Evolutionary conservation across 2,888 invertebrate species (phyloP).

Genomic region (Euproctis similis): DNA sequence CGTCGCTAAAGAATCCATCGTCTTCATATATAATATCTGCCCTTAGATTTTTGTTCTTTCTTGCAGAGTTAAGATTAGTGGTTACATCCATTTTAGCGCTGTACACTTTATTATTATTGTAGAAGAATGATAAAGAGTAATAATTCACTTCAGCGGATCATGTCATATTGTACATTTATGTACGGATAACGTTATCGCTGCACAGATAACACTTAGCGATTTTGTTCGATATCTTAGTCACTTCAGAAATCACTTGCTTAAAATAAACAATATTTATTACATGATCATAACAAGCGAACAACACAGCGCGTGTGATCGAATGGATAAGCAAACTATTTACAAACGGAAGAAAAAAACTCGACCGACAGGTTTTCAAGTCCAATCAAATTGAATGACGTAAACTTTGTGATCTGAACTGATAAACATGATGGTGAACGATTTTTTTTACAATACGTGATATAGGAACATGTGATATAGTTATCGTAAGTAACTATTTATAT

Average conservation of each 20-base stretch:
- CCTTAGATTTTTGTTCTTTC: slow-evolving; percentile 16
- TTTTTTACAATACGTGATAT: neutral
- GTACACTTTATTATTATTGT: slow-evolving; percentile 19
- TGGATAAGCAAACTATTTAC: slow-evolving; percentile 56
- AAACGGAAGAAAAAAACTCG: slow-evolving; percentile 56
- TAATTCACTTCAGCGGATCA: slow-evolving; percentile 35
- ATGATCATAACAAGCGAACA: slow-evolving; percentile 30
- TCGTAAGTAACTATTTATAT: neutral
- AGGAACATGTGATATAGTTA: neutral
- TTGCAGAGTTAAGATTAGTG: slow-evolving; percentile 18
- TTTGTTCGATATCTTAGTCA: slow-evolving; percentile 22
- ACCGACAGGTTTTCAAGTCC: slow-evolving; percentile 55
- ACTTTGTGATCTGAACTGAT: slow-evolving; percentile 36
- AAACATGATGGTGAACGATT: slow-evolving; percentile 30
- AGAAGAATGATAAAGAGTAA: slow-evolving; percentile 17
- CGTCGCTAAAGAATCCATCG: slow-evolving; percentile 58
- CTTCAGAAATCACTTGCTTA: slow-evolving; percentile 2
- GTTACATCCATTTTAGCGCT: slow-evolving; percentile 34
- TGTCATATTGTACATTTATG: slow-evolving; percentile 35
- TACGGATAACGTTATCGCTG: slow-evolving; percentile 45
- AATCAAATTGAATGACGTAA: slow-evolving; percentile 55
- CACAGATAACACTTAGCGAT: slow-evolving; percentile 46
- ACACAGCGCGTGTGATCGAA: slow-evolving; percentile 41
- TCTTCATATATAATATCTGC: slow-evolving; percentile 39
- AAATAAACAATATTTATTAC: slow-evolving; percentile 22